Conservation (phyloP, 2,888 invertebrate species). For the Nomada hirtipes region DNA sequence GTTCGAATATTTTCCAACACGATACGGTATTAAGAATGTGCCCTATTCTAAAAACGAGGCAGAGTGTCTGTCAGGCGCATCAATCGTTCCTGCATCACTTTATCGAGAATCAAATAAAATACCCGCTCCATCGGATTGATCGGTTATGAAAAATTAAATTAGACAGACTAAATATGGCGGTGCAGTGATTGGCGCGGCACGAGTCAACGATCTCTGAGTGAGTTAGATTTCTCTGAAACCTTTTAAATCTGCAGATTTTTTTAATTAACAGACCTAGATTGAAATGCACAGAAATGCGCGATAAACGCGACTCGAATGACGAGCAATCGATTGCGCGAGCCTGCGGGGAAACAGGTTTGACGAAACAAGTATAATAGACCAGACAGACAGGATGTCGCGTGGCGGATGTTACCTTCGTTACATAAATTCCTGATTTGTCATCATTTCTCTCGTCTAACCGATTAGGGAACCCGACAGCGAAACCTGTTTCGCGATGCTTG, state of each 20-base stretch:
- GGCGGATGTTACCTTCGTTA: slow-evolving; percentile 52
- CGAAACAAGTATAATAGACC: slow-evolving; percentile 45
- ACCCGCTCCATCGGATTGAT: too few species aligned
- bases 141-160: too few species aligned
- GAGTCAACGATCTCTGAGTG: too few species aligned
- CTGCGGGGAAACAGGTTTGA: slow-evolving; percentile 11
- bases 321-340: slow-evolving; percentile 40
- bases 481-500: slow-evolving; percentile 23
- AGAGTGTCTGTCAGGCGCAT: too few species aligned
- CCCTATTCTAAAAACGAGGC: too few species aligned
- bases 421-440: slow-evolving; percentile 53
- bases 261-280: neutral
- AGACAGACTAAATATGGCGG: too few species aligned
- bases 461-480: neutral
- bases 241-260: neutral
- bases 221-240: too few species aligned
- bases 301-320: neutral
- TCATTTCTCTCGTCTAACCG: slow-evolving; percentile 17
- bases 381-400: slow-evolving; percentile 48
- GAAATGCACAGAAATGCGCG: neutral
- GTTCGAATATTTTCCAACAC: too few species aligned
- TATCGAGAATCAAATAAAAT: too few species aligned
- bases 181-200: too few species aligned
- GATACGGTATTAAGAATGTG: too few species aligned
- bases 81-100: too few species aligned